Percentiles rank a stretch among this genome's conserved stretches.
Evolutionary conservation across 2,888 invertebrate species (phyloP).

Genomic region (Oscheius onirici): DNA sequence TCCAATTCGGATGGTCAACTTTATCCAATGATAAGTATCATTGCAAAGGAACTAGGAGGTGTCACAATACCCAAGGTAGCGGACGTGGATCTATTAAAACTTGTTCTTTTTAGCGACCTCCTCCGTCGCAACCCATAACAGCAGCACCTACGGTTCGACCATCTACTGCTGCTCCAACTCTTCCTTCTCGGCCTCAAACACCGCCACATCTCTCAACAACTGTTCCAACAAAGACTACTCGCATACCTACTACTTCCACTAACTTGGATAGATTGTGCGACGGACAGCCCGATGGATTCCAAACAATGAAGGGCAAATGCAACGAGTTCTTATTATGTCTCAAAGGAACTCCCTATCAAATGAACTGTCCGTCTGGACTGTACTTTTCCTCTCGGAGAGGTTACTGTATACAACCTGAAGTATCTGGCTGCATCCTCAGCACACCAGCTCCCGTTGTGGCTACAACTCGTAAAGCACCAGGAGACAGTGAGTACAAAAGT

Average conservation of each 20-base stretch:
- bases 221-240: not conserved
- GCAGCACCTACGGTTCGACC: conserved; percentile 25
- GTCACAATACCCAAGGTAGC: conserved; percentile 51
- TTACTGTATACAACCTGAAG: conserved; percentile 49
- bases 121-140: conserved; percentile 31
- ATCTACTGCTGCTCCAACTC: conserved; percentile 26
- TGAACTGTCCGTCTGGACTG: conserved; percentile 61
- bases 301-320: conserved; percentile 45
- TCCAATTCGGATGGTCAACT: conserved; percentile 58
- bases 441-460: conserved; percentile 27
- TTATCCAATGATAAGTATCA: conserved; percentile 69
- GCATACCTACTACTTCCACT: conserved; percentile 25
- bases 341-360: conserved; percentile 40
- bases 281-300: conserved; percentile 61
- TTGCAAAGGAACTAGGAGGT: conserved; percentile 65
- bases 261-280: conserved; percentile 41
- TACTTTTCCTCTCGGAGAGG: conserved; percentile 56
- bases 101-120: conserved; percentile 8
- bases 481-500: conserved; percentile 15
- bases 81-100: not conserved
- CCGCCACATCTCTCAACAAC: conserved; percentile 35
- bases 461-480: conserved; percentile 27
- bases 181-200: conserved; percentile 32
- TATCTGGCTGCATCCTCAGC: conserved; percentile 42
- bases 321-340: conserved; percentile 61